Base-by-base conservation (phyloP, 2,113 vertebrate species). In the Chaetodon auriga region DNA sequence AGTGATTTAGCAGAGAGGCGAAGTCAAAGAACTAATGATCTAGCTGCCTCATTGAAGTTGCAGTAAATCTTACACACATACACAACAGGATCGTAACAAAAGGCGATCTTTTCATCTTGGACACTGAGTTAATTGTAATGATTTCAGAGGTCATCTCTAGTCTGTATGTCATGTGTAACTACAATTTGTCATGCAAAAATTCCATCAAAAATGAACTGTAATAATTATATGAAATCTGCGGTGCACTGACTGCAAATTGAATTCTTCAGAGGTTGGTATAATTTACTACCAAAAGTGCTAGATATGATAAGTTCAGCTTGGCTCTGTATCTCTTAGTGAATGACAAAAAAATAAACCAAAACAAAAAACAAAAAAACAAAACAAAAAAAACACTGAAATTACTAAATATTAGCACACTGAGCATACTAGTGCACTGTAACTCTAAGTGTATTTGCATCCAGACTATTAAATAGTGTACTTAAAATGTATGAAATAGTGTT, bases 1-100 rank as follows among this genome's bases (percentile, higher is more conserved):
- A 92, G 86, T 90, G 87, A 90, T 92, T 90, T 78, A 93, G 36
- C 64, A 61, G 36, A 8, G 55, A 35, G 84, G 75, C 82, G 87
- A 89, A 74, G 79, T 35, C 72, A 51, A 65, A 12, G 46, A 71
- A 35, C 87, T 92, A 91, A 90, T 88, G 85, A 85, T 38, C 63
- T 79, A 74, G 84, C 85, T 6, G n/a, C 10, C 21, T 68, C 70
- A 84, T 87, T 86, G 85, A 80, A 75, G 68, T 74, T 76, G 82
- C 77, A 87, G 65, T 43, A 60, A 18, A 55, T 41, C 55, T 9
- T 49, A 58, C 1, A 69, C 41, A 43, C 73, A 46, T 38, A 36
- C 45, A 54, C 30, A 11, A 30, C 5, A n/a, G 55, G 60, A 62
- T 25, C 62, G 82, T 60, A 75, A 81, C 83, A 78, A 64, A 70